Conservation (phyloP, 2,797 vertebrate genomes). For the Eptatretus atami region DNA sequence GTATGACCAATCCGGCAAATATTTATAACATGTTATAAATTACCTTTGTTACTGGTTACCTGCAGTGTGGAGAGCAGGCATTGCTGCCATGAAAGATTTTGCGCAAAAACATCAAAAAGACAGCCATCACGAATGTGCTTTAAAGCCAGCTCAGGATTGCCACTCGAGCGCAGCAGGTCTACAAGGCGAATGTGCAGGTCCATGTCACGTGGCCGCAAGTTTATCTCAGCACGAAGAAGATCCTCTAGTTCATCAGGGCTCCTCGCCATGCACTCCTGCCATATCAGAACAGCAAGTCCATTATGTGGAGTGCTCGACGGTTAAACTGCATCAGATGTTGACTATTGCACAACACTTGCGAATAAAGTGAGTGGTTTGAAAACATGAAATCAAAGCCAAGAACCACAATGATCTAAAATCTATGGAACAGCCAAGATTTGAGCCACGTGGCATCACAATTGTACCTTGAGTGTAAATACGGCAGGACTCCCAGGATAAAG, state of each 20-base stretch:
- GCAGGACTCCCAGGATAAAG: conserved; percentile 45
- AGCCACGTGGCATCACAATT: conserved; percentile 4
- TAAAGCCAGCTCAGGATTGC: background rate
- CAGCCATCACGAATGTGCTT: background rate
- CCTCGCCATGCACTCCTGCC: background rate
- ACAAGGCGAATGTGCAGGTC: background rate
- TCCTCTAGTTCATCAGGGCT: conserved; percentile 1
- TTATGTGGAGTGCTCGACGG: no score
- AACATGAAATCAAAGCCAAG: no score
- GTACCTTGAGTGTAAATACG: conserved; percentile 59
- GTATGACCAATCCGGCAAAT: no score
- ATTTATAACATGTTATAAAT: no score
- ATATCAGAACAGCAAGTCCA: no score
- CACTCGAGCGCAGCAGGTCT: conserved; percentile 1
- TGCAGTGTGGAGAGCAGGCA: conserved; percentile 2
- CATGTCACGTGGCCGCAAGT: background rate
- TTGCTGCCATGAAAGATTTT: background rate
- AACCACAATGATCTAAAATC: no score
- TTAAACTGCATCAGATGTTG: no score
- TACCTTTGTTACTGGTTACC: background rate
- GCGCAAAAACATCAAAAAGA: background rate
- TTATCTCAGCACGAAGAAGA: conserved; percentile 3
- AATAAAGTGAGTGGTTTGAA: no score
- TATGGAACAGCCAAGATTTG: no score
- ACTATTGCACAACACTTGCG: no score